Conservation (phyloP, 2,113 vertebrate genomes). For the Plecotus auritus region DNA sequence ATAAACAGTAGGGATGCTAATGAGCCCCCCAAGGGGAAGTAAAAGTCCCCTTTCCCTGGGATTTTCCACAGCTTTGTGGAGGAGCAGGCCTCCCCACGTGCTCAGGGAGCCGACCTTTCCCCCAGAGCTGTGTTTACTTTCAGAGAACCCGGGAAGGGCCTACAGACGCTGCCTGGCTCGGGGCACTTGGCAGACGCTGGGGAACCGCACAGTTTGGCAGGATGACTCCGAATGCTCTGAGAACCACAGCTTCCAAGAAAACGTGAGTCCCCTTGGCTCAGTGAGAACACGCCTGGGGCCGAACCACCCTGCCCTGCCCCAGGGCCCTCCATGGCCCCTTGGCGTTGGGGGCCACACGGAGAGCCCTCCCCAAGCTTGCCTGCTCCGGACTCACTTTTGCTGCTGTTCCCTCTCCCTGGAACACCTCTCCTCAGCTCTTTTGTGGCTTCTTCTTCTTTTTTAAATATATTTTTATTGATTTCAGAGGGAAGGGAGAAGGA, state of each 20-base stretch:
- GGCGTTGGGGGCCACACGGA: background rate
- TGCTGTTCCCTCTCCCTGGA: background rate
- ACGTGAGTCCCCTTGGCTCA: slow-evolving; percentile 80
- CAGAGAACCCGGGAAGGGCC: slow-evolving; percentile 85
- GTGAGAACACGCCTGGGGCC: background rate
- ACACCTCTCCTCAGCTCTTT: background rate
- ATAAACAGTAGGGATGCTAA: slow-evolving; percentile 57
- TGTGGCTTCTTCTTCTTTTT: background rate
- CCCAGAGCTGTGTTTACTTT: slow-evolving; percentile 79
- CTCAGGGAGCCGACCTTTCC: slow-evolving; percentile 76
- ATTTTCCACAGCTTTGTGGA: slow-evolving; percentile 24
- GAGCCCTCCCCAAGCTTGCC: background rate
- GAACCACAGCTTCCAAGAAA: slow-evolving; percentile 79
- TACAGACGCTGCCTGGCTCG: slow-evolving; percentile 87
- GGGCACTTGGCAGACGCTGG: slow-evolving; percentile 87
- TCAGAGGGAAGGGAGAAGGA: too few relatives aligned
- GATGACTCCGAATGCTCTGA: slow-evolving; percentile 88
- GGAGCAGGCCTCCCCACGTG: background rate
- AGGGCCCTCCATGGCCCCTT: background rate
- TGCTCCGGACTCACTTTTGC: background rate
- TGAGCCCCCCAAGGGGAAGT: background rate
- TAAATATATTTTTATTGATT: too few relatives aligned
- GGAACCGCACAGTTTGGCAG: slow-evolving; percentile 91
- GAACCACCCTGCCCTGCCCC: background rate
- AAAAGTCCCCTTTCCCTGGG: slow-evolving; percentile 42